Evolutionary conservation across 2,113 vertebrate genomes (phyloP), one percentile per base, ranked within the genome.

Genomic region (Nycticryphes semicollaris): DNA sequence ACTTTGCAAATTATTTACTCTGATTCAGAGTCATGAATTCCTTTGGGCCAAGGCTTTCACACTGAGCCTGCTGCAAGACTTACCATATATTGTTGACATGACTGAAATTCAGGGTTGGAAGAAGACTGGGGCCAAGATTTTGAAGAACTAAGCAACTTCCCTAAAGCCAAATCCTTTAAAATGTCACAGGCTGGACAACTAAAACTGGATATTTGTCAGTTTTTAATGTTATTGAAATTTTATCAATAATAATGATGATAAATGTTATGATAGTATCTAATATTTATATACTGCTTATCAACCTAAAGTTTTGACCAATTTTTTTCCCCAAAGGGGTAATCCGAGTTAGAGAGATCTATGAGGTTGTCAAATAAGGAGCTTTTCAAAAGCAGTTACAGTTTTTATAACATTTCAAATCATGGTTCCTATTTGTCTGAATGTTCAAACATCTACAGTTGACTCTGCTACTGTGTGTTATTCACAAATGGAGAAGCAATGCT

Each of bases 1-100:
- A 31, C 39, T 13, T 72, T 78, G 62, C 48, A 84, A 30, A 82
- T 78, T 84, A 62, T 66, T 92, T 87, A 59, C 84, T 85, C 10
- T 76, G 84, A 93, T 93, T 95, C 88, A 92, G 87, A 94, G n/a
- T 76, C 57, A 84, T 1, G 0, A 84, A 96, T 84, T 89, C 74
- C 94, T 94, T 78, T 89, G 57, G 63, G 90, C 25, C 57, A 68
- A 78, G 25, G 21, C 11, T 79, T 90, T 92, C 41, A 79, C 69
- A 96, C 77, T 92, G 76, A 95, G 94, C 69, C 35, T 95, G 66
- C 37, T 89, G 62, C 73, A 93, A 76, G 66, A 68, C n/a, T 94
- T 94, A 57, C 53, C 35, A 53, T 84, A 31, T 76, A 84, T 57
- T 90, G 39, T 53, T 90, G 47, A 90, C 56, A 63, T 66, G 80